These are phyloP conservation scores for Acrocera orbiculus DNA, from an alignment of 2,888 invertebrate genomes.

Conservation along the genomic window DNA sequence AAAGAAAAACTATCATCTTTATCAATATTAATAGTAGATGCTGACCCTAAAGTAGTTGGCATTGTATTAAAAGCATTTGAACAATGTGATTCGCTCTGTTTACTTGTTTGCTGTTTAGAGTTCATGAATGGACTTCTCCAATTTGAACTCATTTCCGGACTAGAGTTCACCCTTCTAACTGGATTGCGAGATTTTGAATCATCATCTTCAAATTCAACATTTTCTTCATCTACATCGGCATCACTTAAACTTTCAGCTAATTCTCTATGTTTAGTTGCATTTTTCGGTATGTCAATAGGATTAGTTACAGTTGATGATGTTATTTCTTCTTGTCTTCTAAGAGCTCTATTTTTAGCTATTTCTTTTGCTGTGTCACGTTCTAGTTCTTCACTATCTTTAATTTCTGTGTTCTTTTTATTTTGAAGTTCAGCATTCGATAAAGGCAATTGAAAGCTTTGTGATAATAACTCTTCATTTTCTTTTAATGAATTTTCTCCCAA, in stretches of 20 bases:
- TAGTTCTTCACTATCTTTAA: constrained; percentile 7
- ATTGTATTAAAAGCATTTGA: constrained; percentile 14
- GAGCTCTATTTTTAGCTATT: constrained; percentile 20
- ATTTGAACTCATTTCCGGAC: constrained; percentile 80
- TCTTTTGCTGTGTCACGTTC: constrained; percentile 9
- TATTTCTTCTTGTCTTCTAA: constrained; percentile 30
- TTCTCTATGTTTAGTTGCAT: constrained; percentile 33
- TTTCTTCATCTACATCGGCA: constrained; percentile 34
- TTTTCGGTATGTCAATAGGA: constrained; percentile 47
- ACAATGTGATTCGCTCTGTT: constrained; percentile 27
- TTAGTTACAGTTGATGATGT: constrained; percentile 31
- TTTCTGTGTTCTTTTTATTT: constrained; percentile 5
- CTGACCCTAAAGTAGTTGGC: not conserved
- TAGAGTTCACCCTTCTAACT: constrained; percentile 75
- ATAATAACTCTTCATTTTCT: constrained; percentile 13
- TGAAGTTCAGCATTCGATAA: not conserved
- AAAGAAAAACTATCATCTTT: constrained; percentile 11
- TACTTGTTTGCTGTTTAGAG: constrained; percentile 19
- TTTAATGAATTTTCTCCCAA: constrained; percentile 25
- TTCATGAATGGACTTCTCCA: constrained; percentile 55
- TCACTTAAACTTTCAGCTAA: constrained; percentile 26
- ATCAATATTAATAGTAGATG: constrained; percentile 2
- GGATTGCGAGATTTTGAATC: constrained; percentile 49
- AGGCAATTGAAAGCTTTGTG: not conserved
- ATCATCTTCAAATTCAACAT: constrained; percentile 29